phyloP scores from a whole-genome alignment of 1,140 invertebrate genomes.

The Drosophila nasuta region DNA sequence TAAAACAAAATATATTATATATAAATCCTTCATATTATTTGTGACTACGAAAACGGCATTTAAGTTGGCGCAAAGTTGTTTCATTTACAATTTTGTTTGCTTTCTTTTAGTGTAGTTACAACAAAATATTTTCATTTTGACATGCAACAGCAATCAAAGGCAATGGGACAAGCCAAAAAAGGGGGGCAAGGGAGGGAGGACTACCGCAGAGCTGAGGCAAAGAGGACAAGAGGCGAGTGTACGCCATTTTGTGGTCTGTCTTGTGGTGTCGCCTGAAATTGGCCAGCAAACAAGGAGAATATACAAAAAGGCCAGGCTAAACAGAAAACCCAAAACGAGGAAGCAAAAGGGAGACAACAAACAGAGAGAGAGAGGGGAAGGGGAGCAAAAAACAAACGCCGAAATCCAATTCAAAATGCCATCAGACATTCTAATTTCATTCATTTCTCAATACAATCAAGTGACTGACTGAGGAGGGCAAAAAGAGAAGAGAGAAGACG shows the following conservation, averaged over 20 bases:
- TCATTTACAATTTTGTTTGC: neutral
- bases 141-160: constrained; percentile 78
- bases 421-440: constrained; percentile 83
- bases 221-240: constrained; percentile 18
- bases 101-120: constrained; percentile 28
- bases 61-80: neutral
- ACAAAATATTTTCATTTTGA: constrained; percentile 75
- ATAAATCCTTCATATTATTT: no score
- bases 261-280: constrained; percentile 78
- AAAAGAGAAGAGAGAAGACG: neutral
- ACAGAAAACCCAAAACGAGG: constrained; percentile 3
- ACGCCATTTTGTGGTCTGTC: constrained; percentile 76
- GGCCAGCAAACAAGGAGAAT: constrained; percentile 57
- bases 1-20: no score
- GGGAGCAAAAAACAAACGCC: constrained; percentile 29
- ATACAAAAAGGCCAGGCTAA: constrained; percentile 28
- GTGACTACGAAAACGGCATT: no score
- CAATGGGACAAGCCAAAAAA: constrained; percentile 15
- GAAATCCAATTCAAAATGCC: constrained; percentile 81
- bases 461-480: neutral
- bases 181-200: neutral
- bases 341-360: neutral
- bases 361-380: neutral
- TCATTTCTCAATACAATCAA: constrained; percentile 82
- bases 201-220: neutral